Conservation (phyloP, 2,888 invertebrate genomes). For the Nesidiocoris tenuis region DNA sequence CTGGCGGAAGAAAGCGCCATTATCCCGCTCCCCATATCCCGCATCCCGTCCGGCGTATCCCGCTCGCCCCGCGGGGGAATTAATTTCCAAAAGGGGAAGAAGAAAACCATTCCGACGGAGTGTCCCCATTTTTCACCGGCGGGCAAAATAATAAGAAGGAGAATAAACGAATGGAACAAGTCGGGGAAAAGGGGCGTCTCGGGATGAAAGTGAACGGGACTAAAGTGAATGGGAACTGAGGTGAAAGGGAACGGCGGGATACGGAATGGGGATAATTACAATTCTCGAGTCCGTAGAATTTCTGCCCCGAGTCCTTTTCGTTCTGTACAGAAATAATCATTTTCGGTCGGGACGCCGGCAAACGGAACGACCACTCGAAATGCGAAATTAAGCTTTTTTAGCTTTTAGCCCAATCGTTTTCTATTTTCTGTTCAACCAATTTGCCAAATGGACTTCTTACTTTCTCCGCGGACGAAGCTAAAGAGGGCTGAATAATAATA, state of each 20-base stretch:
- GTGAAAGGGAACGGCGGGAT: background rate
- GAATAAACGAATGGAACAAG: too few relatives aligned
- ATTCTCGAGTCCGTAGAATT: background rate
- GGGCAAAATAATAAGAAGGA: background rate
- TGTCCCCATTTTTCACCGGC: background rate
- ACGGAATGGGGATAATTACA: background rate
- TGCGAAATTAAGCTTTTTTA: constrained; percentile 29
- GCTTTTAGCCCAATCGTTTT: constrained; percentile 27
- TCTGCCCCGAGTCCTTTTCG: background rate
- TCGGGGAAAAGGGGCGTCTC: background rate
- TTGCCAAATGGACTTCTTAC: background rate
- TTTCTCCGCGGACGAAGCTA: too few relatives aligned
- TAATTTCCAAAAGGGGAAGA: background rate
- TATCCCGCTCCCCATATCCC: background rate
- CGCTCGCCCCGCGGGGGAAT: background rate
- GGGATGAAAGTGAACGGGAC: background rate
- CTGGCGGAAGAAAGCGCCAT: background rate
- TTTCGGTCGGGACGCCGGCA: background rate
- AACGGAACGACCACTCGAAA: constrained; percentile 7
- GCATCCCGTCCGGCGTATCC: too few relatives aligned
- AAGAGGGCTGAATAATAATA: too few relatives aligned
- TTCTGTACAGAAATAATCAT: background rate
- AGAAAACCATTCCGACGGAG: background rate
- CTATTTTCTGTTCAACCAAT: background rate
- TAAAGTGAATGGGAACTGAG: background rate